Conservation (phyloP, 2,113 vertebrate genomes). For the Grammatotria lemairii region DNA sequence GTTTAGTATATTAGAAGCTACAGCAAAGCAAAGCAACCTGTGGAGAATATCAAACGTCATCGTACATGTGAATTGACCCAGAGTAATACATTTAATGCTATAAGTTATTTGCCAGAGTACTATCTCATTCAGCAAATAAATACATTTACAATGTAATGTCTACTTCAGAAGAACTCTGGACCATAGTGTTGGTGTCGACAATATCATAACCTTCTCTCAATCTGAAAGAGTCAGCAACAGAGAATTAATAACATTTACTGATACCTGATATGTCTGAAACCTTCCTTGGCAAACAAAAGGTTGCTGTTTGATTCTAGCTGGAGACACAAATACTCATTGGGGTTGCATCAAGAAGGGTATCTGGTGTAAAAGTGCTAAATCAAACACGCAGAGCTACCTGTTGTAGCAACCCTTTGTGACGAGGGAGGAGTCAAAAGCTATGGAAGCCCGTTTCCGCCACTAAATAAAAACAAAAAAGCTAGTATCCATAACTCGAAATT, state of each 20-base stretch:
- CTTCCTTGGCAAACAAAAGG: not conserved
- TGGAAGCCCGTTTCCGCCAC: too few species aligned
- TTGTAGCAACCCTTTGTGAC: not conserved
- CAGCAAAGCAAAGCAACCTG: not conserved
- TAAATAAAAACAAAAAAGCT: too few species aligned
- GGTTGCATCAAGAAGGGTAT: not conserved
- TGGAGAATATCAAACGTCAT: not conserved
- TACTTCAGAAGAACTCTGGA: not conserved
- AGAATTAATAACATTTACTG: not conserved
- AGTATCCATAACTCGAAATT: too few species aligned
- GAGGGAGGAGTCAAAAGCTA: not conserved
- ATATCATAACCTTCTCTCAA: not conserved
- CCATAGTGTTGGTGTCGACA: not conserved
- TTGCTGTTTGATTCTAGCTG: not conserved
- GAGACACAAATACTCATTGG: not conserved
- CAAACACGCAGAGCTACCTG: not conserved
- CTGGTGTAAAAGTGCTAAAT: not conserved
- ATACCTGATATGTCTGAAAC: not conserved
- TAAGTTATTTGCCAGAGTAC: not conserved
- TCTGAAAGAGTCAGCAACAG: not conserved
- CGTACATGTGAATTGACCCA: not conserved
- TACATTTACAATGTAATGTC: not conserved
- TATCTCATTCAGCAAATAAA: not conserved
- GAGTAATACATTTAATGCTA: not conserved
- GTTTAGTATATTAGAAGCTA: not conserved